These are phyloP conservation scores for Pampus argenteus DNA, from an alignment of 2,797 vertebrate species.

Conservation along the genomic window DNA sequence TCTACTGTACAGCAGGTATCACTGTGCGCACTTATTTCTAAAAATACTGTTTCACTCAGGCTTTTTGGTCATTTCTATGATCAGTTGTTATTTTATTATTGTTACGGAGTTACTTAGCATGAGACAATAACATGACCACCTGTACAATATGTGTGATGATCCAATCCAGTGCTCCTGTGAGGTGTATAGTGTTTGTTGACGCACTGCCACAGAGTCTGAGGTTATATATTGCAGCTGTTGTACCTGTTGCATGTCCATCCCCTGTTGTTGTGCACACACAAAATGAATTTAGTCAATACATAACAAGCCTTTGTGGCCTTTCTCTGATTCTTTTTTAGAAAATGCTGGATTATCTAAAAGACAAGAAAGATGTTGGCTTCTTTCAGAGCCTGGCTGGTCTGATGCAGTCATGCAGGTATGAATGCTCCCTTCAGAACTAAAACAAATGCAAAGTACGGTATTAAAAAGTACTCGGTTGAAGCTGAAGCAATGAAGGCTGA, in stretches of 20 bases:
- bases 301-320: neutral
- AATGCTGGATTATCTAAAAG: conserved; percentile 97
- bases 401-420: conserved; percentile 97
- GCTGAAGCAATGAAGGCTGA: too few relatives aligned
- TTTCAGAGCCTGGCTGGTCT: conserved; percentile 96
- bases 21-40: neutral
- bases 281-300: neutral
- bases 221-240: neutral
- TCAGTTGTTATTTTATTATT: neutral
- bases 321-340: conserved; percentile 85
- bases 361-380: conserved; percentile 97
- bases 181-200: neutral
- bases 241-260: too few relatives aligned
- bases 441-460: neutral
- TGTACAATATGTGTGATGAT: neutral
- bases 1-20: conserved; percentile 95
- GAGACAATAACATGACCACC: too few relatives aligned
- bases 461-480: neutral
- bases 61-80: neutral
- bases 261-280: neutral
- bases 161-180: neutral
- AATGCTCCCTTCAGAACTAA: neutral
- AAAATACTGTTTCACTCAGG: too few relatives aligned
- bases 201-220: neutral
- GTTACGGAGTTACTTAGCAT: too few relatives aligned